Percentiles rank a stretch among this genome's conserved stretches.
These are phyloP conservation scores for Takifugu flavidus DNA, from an alignment of 2,113 vertebrate genomes.

Conservation along the genomic window DNA sequence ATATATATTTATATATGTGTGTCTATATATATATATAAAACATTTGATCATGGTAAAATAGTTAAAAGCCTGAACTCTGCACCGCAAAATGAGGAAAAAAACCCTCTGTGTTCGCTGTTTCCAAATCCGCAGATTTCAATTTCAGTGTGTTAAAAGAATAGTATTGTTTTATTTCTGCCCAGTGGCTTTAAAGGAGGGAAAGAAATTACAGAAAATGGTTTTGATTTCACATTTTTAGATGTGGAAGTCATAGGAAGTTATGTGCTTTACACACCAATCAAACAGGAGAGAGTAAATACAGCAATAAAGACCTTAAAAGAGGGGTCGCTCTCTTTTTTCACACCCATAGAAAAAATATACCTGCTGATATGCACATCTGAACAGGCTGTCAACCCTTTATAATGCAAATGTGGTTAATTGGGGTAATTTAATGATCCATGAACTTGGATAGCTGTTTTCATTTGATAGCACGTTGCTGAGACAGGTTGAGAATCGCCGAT, in stretches of 20 bases:
- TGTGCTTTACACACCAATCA: slow-evolving; percentile 46
- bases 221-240: slow-evolving; percentile 9
- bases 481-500: slow-evolving; percentile 55
- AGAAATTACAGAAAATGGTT: not conserved
- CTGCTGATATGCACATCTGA: not conserved
- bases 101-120: slow-evolving; percentile 1
- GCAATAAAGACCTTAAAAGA: slow-evolving; percentile 1
- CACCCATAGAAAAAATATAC: slow-evolving; percentile 7
- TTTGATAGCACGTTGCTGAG: slow-evolving; percentile 48
- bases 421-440: slow-evolving; percentile 10
- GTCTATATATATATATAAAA: not conserved
- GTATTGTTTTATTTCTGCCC: not conserved
- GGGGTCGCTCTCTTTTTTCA: slow-evolving; percentile 5
- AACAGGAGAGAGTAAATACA: slow-evolving; percentile 12
- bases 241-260: not conserved
- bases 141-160: slow-evolving; percentile 1
- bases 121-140: not conserved
- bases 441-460: slow-evolving; percentile 28
- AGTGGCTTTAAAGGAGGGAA: not conserved
- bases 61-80: slow-evolving; percentile 15
- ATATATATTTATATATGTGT: slow-evolving; percentile 3
- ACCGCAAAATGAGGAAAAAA: not conserved
- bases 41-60: not conserved
- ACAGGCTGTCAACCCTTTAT: not conserved
- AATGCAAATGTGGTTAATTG: slow-evolving; percentile 14